Conservation (phyloP, 2,113 vertebrate genomes). For the Sinocyclocheilus grahami region DNA sequence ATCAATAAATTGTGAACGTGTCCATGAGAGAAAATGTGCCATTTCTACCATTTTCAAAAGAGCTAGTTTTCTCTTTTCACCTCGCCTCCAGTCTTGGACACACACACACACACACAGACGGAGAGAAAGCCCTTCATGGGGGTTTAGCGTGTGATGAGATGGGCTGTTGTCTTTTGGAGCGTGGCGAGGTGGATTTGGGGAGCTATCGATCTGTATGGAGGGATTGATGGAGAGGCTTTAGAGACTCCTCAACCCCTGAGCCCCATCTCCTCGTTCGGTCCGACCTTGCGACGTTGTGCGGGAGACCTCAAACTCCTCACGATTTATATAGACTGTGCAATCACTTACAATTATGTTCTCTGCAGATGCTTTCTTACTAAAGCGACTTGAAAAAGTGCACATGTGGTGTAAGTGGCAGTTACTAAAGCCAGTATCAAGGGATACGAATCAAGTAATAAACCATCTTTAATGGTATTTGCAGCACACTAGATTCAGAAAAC, state of each 20-base stretch:
- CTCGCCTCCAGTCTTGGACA: neutral
- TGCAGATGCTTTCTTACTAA: neutral
- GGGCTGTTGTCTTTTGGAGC: conserved; percentile 69
- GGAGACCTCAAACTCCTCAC: neutral
- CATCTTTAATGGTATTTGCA: neutral
- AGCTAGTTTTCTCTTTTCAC: neutral
- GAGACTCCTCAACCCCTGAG: conserved; percentile 60
- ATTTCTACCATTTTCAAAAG: neutral
- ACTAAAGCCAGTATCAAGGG: neutral
- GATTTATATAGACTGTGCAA: conserved; percentile 10
- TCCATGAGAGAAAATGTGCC: neutral
- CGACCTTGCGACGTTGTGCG: neutral
- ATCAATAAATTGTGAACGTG: neutral
- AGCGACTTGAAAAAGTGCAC: neutral
- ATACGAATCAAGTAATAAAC: conserved; percentile 12
- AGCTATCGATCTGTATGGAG: conserved; percentile 74
- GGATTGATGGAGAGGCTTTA: conserved; percentile 74
- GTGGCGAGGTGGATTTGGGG: conserved; percentile 72
- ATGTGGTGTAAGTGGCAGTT: conserved; percentile 13
- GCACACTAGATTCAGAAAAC: neutral
- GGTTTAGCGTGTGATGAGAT: conserved; percentile 69
- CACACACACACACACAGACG: neutral
- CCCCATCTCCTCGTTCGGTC: neutral
- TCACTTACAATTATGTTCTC: conserved; percentile 11
- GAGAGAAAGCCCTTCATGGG: conserved; percentile 71